phyloP scores from a whole-genome alignment of 2,888 invertebrate species.

The Cyclophora punctaria region DNA sequence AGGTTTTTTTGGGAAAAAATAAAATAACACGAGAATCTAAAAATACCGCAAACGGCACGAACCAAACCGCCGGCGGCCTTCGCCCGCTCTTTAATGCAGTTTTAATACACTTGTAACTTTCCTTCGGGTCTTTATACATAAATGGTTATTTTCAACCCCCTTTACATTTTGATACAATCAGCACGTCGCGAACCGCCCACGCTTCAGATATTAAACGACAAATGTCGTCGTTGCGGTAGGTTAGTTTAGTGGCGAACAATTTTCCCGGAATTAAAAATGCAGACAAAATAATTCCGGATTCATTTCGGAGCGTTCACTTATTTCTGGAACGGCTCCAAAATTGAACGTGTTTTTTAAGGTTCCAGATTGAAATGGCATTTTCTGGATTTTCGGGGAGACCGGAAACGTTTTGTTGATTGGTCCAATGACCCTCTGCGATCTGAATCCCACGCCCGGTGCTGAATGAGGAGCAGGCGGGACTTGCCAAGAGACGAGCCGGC shows the following conservation, averaged over 20 bases:
- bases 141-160: background rate
- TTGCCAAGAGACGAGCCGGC: slow-evolving; percentile 23
- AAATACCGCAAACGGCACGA: slow-evolving; percentile 33
- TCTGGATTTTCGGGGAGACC: background rate
- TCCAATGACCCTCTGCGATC: slow-evolving; percentile 28
- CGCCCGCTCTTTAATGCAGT: slow-evolving; percentile 26
- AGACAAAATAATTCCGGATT: background rate
- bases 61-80: slow-evolving; percentile 28
- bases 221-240: background rate
- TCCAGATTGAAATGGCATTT: background rate
- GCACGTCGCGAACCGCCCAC: background rate
- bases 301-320: background rate
- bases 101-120: slow-evolving; percentile 3
- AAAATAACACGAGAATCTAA: slow-evolving; percentile 26
- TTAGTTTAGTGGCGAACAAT: background rate
- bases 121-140: slow-evolving; percentile 3
- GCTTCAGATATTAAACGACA: background rate
- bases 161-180: background rate
- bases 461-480: slow-evolving; percentile 30
- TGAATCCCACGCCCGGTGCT: slow-evolving; percentile 24
- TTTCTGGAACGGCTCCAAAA: background rate
- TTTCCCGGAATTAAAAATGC: background rate
- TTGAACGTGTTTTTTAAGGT: background rate
- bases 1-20: slow-evolving; percentile 9
- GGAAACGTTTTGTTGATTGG: slow-evolving; percentile 8